Evolutionary conservation across 2,113 vertebrate genomes (phyloP).

Genomic region (Galbula dea): DNA sequence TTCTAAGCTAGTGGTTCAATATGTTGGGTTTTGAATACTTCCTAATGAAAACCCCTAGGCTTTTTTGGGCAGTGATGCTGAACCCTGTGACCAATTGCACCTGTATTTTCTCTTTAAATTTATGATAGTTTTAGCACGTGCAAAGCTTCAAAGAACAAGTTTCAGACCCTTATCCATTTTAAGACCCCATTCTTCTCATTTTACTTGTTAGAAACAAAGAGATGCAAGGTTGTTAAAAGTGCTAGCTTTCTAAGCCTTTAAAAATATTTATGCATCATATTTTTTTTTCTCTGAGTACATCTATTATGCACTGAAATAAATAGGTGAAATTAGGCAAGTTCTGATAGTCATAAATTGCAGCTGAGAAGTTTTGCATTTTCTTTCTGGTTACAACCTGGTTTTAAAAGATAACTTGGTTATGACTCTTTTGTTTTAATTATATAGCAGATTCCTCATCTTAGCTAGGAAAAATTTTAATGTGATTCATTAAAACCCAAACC

Average conservation of each 20-base stretch:
- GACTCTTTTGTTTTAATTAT: conserved; percentile 55
- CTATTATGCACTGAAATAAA: background rate
- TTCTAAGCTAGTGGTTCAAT: conserved; percentile 53
- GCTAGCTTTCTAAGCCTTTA: background rate
- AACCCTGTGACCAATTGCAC: background rate
- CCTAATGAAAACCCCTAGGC: conserved; percentile 8
- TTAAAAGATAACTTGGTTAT: conserved; percentile 27
- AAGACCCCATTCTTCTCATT: background rate
- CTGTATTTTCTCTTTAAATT: background rate
- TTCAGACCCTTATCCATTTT: background rate
- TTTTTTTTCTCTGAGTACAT: background rate
- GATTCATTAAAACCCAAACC: conserved; percentile 29
- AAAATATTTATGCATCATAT: background rate
- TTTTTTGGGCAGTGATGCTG: background rate
- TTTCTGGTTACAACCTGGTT: conserved; percentile 28
- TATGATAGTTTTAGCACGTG: background rate
- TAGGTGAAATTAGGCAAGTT: conserved; percentile 20
- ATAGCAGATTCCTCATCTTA: background rate
- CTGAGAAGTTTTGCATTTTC: conserved; percentile 20
- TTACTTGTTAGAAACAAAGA: background rate
- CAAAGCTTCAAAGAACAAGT: background rate
- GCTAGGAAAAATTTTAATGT: background rate
- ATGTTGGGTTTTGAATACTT: conserved; percentile 59
- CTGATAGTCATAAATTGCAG: background rate
- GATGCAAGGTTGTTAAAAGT: background rate